These are phyloP conservation scores for Isurus oxyrinchus DNA, from an alignment of 2,113 vertebrate genomes.

Conservation along the genomic window DNA sequence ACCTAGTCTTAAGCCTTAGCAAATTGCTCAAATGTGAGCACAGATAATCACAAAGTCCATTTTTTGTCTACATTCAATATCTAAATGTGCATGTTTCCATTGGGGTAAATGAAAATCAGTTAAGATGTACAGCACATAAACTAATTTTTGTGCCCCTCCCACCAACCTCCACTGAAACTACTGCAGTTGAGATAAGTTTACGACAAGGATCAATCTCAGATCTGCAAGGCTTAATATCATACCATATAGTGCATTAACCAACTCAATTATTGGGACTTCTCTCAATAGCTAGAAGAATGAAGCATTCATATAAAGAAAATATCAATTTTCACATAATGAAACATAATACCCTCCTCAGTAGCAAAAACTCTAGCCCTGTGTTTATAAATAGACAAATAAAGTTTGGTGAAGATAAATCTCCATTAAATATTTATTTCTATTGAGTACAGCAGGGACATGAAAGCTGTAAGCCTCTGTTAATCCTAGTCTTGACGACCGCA, in stretches of 20 bases:
- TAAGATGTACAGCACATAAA: neutral
- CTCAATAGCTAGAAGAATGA: neutral
- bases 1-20: neutral
- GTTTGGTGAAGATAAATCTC: neutral
- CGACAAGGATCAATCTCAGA: neutral
- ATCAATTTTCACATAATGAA: neutral
- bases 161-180: neutral
- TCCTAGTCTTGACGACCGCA: neutral
- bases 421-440: neutral
- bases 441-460: neutral
- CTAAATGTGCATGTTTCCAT: neutral
- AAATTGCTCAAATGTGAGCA: neutral
- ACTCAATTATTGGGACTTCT: neutral
- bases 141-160: neutral
- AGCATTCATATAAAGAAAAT: neutral
- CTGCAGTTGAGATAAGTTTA: neutral
- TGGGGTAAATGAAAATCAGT: neutral
- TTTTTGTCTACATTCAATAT: too few relatives aligned
- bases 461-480: neutral
- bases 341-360: too few relatives aligned
- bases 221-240: neutral
- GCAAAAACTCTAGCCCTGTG: neutral
- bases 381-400: neutral
- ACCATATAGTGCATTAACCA: neutral
- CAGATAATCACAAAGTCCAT: neutral